These are phyloP conservation scores for Chelon auratus DNA, from an alignment of 2,797 vertebrate species.

Conservation along the genomic window DNA sequence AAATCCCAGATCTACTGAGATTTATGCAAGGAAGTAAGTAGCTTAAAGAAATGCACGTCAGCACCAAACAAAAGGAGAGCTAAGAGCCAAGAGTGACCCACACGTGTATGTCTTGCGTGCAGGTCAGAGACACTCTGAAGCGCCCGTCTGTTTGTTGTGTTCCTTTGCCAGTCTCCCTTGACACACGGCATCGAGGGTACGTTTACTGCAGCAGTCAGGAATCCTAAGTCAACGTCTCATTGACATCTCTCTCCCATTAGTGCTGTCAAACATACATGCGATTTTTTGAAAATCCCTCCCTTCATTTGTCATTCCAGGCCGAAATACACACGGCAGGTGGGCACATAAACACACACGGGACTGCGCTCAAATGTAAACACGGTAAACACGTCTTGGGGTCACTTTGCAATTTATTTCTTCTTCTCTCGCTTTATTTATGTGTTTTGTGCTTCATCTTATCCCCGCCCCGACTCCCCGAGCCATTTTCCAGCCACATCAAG, in stretches of 20 bases:
- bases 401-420: conserved; percentile 48
- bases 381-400: conserved; percentile 30
- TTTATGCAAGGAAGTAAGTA: conserved; percentile 1
- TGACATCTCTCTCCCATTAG: conserved; percentile 54
- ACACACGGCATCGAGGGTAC: conserved; percentile 19
- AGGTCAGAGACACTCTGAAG: conserved; percentile 22
- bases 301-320: conserved; percentile 38
- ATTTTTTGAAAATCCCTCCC: conserved; percentile 41
- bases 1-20: background rate
- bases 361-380: conserved; percentile 2
- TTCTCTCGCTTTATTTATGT: conserved; percentile 42
- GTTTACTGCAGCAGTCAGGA: conserved; percentile 35
- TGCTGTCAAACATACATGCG: conserved; percentile 31
- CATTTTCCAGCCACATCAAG: conserved; percentile 63
- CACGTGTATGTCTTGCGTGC: conserved; percentile 1
- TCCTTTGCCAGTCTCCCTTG: conserved; percentile 32
- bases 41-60: conserved; percentile 10
- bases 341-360: conserved; percentile 24
- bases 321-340: conserved; percentile 45
- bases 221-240: conserved; percentile 42
- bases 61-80: conserved; percentile 16
- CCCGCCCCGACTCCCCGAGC: background rate
- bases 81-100: background rate
- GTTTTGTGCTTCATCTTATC: conserved; percentile 32
- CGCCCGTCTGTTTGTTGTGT: background rate